Evolutionary conservation across 2,797 vertebrate genomes (phyloP).

Genomic region (Tamandua tetradactyla): DNA sequence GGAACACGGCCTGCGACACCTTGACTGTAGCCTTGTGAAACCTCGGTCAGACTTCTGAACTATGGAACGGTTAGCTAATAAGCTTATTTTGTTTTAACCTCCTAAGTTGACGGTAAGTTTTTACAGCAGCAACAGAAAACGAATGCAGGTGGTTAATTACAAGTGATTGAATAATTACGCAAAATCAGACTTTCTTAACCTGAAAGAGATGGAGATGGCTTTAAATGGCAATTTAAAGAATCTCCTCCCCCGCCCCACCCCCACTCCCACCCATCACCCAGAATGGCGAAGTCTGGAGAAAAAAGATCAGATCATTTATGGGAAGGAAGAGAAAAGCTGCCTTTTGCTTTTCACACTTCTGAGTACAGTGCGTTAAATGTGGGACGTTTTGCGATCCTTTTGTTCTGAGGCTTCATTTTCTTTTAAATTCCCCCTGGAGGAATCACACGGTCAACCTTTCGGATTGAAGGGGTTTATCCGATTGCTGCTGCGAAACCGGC

Average conservation of each 20-base stretch:
- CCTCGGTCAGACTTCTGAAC: neutral
- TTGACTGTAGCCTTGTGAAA: neutral
- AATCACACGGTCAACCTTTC: neutral
- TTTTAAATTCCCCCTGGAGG: neutral
- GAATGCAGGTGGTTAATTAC: neutral
- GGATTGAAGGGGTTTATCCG: neutral
- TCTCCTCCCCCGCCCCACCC: accelerated
- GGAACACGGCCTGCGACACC: neutral
- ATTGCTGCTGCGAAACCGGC: neutral
- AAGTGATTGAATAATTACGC: neutral
- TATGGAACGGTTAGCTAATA: neutral
- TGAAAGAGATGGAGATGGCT: neutral
- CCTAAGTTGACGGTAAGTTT: neutral
- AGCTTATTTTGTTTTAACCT: neutral
- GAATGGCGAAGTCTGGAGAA: neutral
- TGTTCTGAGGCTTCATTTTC: constrained; percentile 4
- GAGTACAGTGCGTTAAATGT: neutral
- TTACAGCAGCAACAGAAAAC: neutral
- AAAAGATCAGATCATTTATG: neutral
- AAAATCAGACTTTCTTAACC: constrained; percentile 1
- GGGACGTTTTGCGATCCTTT: neutral
- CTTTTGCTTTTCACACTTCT: constrained; percentile 3
- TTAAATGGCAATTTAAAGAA: neutral
- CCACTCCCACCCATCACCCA: neutral
- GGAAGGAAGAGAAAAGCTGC: neutral